Conservation (phyloP, 2,113 vertebrate genomes). For the Mus musculus region GRCm39 chr1:155272501-155273000, state of each 20-base stretch:
- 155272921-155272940: too few relatives aligned
- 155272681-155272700: neutral
- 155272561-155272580: neutral
- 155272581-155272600: constrained; percentile 28
- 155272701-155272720: neutral
- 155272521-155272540: neutral
- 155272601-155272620: neutral
- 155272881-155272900: neutral
- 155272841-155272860: neutral
- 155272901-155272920: too few relatives aligned
- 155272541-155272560: neutral
- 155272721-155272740: neutral
- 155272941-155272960: neutral
- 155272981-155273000: neutral
- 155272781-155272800: neutral
- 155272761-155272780: neutral
- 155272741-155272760: neutral
- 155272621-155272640: neutral
- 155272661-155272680: neutral
- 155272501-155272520: neutral
- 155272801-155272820: neutral
- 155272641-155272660: neutral
- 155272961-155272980: neutral
- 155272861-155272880: neutral
- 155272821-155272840: neutral